Evolutionary conservation across 2,797 vertebrate species (phyloP).

Genomic region (Oreortyx pictus): DNA sequence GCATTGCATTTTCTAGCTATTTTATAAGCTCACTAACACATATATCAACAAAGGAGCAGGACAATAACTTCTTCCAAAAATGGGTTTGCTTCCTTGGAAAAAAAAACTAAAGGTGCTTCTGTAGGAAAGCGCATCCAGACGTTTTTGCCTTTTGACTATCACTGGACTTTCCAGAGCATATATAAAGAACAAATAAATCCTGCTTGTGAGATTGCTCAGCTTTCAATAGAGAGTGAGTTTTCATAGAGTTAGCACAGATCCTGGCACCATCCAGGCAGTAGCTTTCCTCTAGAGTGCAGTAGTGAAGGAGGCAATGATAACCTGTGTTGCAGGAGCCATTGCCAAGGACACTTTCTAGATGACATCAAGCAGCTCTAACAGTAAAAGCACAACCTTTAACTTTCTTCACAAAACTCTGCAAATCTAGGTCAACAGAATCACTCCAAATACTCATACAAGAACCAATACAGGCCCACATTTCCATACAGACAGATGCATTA

Average conservation of each 20-base stretch:
- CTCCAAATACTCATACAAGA: neutral
- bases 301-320: fast-evolving
- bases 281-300: neutral
- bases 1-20: neutral
- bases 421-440: neutral
- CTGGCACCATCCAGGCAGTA: neutral
- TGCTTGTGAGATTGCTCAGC: neutral
- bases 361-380: neutral
- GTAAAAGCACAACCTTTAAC: neutral
- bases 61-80: neutral
- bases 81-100: neutral
- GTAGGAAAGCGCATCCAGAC: neutral
- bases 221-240: neutral
- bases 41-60: neutral
- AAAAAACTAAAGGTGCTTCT: neutral
- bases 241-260: neutral
- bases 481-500: neutral
- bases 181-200: neutral
- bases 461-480: neutral
- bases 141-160: neutral
- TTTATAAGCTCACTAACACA: neutral
- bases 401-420: neutral
- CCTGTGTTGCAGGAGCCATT: neutral
- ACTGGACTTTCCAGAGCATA: neutral
- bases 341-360: neutral